These are phyloP conservation scores for Myocastor coypus DNA, from an alignment of 2,113 vertebrate genomes.

Conservation along the genomic window DNA sequence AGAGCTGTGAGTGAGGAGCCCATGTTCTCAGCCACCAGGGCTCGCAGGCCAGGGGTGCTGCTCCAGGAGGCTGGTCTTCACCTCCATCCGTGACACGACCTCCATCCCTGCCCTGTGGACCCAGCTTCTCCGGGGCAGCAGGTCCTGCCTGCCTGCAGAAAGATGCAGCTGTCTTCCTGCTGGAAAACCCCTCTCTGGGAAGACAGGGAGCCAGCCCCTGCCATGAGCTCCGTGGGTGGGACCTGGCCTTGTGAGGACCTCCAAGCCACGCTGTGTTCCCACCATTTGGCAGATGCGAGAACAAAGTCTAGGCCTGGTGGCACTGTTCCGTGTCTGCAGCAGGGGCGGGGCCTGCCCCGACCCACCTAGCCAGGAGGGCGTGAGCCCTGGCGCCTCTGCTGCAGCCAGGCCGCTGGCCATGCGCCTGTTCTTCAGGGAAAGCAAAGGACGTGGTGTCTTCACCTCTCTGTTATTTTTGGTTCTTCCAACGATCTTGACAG, in stretches of 20 bases:
- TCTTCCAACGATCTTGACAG: not conserved
- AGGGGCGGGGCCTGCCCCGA: not conserved
- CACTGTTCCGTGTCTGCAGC: not conserved
- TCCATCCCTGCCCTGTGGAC: not conserved
- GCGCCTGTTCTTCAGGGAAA: not conserved
- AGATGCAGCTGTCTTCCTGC: not conserved
- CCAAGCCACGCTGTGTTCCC: not conserved
- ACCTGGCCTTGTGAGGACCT: not conserved
- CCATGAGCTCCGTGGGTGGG: not conserved
- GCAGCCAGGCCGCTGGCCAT: not conserved
- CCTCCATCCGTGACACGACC: rapidly evolving
- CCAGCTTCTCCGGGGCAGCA: not conserved
- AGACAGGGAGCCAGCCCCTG: not conserved
- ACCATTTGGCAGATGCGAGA: not conserved
- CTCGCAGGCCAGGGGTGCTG: not conserved
- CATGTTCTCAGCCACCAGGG: not conserved
- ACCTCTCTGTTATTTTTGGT: not conserved
- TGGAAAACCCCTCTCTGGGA: not conserved
- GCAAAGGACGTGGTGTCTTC: not conserved
- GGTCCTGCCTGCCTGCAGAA: not conserved
- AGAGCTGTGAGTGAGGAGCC: not conserved
- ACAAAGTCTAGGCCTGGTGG: not conserved
- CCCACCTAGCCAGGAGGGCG: not conserved
- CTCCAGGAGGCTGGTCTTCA: not conserved
- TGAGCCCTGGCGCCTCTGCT: not conserved